Evolutionary conservation across 2,113 vertebrate genomes (phyloP), one percentile per base, ranked within the genome.

Genomic region (Pampusana beccarii): DNA sequence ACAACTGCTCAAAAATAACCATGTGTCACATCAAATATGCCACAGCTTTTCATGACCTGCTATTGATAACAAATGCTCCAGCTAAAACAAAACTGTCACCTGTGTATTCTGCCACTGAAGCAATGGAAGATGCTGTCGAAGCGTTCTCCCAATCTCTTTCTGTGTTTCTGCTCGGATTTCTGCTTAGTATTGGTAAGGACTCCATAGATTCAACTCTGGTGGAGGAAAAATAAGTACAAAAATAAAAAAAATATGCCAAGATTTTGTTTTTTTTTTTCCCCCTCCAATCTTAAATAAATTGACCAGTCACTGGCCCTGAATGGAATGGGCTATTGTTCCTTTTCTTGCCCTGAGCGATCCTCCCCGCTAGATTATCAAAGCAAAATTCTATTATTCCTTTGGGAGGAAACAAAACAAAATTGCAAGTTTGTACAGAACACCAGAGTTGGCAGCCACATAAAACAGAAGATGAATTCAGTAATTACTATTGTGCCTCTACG

Each of bases 81-180:
- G 58, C 18, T 31, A 18, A 77, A 93, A 2, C 16, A 19, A 53
- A 36, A 29, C 4, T 7, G 21, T 83, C 93, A 99, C 99, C 99
- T 88, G 98, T 99, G 95, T 99, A 99, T 95, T 99, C 99, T 5
- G 98, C 99, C 98, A 99, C 98, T 2, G 99, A 99, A 46, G 98
- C 99, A 89, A 99, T 98, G 21, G 99, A 99, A 13, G 99, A 99
- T 1, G 99, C 98, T 0, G 99, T 99, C 0, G 99, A 99, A 6
- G 98, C 98, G 0, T 99, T 99, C 66, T 99, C 99, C 99, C 99
- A 99, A 88, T 99, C 99, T 50, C 99, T 97, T 88, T 99, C 99
- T 24, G 98, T 98, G 97, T 98, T 99, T 69, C 99, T 98, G 97
- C 99, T 99, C 4, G 98, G 98, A 61, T 99, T 98, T 46, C 99